Evolutionary conservation across 2,113 vertebrate species (phyloP).

Genomic region (Lota lota): DNA sequence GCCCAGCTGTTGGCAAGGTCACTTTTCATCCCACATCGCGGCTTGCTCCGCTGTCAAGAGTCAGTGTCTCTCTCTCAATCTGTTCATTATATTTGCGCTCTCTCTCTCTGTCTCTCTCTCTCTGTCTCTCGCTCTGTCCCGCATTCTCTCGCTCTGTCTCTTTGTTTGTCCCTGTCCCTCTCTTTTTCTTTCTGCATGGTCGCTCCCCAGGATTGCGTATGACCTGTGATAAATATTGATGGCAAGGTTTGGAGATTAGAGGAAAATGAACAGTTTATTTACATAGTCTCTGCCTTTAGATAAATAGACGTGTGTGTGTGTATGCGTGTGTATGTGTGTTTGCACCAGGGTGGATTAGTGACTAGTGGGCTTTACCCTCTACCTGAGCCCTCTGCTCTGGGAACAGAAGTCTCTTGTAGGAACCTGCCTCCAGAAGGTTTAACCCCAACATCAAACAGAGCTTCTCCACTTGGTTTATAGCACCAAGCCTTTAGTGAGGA

Average conservation of each 20-base stretch:
- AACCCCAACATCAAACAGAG: too few species aligned
- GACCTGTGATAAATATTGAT: conserved; percentile 72
- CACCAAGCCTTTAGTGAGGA: too few species aligned
- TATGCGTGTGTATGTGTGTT: too few species aligned
- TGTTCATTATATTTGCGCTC: not conserved
- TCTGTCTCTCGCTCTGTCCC: conserved; percentile 24
- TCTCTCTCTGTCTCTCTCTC: not conserved
- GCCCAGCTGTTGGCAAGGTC: conserved; percentile 75
- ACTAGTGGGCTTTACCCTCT: too few species aligned
- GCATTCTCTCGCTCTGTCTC: conserved; percentile 1
- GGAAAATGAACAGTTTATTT: conserved; percentile 69
- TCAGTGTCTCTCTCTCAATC: conserved; percentile 28
- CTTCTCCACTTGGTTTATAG: too few species aligned
- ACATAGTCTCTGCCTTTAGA: conserved; percentile 7
- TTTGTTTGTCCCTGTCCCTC: not conserved
- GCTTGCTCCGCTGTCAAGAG: conserved; percentile 24
- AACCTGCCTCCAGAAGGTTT: too few species aligned
- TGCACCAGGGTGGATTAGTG: too few species aligned
- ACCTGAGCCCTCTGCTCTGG: too few species aligned
- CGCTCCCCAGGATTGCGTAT: conserved; percentile 51
- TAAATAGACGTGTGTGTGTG: too few species aligned
- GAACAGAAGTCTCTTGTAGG: too few species aligned
- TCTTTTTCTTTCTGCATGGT: conserved; percentile 52
- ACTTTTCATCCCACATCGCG: conserved; percentile 52
- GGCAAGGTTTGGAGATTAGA: conserved; percentile 58